Evolutionary conservation across 2,888 invertebrate species (phyloP).

Genomic region (Coelopa pilipes): DNA sequence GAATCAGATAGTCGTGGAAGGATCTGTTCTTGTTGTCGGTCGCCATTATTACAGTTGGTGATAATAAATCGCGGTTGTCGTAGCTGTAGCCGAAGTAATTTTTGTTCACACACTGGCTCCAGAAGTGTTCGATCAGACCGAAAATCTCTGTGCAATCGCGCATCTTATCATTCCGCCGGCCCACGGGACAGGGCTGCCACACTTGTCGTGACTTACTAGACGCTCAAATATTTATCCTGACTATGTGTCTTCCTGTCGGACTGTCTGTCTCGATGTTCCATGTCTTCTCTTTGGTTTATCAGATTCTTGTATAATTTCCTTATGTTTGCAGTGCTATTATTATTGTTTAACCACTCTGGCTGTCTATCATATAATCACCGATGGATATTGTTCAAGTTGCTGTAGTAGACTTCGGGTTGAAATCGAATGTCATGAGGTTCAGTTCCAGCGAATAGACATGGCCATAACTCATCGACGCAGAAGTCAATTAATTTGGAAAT

Average conservation of each 20-base stretch:
- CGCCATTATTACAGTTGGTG: conserved; percentile 46
- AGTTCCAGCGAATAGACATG: too few species aligned
- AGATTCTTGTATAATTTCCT: conserved; percentile 19
- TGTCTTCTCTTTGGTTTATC: too few species aligned
- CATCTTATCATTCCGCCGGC: conserved; percentile 70
- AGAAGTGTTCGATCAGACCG: conserved; percentile 77
- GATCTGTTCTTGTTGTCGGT: conserved; percentile 44
- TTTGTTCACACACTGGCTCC: conserved; percentile 71
- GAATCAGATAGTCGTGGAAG: conserved; percentile 28
- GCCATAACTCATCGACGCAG: too few species aligned
- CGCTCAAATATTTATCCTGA: conserved; percentile 65
- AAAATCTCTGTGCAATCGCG: conserved; percentile 81
- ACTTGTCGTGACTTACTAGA: conserved; percentile 67
- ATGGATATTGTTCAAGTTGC: conserved; percentile 13
- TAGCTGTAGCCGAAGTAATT: conserved; percentile 39
- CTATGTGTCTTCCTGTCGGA: conserved; percentile 47
- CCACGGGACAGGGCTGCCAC: conserved; percentile 60
- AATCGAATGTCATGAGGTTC: neutral
- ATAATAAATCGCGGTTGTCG: conserved; percentile 38
- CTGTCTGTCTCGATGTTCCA: too few species aligned
- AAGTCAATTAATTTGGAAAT: too few species aligned
- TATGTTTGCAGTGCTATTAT: conserved; percentile 24
- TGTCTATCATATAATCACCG: too few species aligned
- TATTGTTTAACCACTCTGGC: too few species aligned
- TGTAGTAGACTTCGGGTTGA: neutral